Conservation (phyloP, 2,797 vertebrate genomes). For the Astyanax mexicanus region DNA sequence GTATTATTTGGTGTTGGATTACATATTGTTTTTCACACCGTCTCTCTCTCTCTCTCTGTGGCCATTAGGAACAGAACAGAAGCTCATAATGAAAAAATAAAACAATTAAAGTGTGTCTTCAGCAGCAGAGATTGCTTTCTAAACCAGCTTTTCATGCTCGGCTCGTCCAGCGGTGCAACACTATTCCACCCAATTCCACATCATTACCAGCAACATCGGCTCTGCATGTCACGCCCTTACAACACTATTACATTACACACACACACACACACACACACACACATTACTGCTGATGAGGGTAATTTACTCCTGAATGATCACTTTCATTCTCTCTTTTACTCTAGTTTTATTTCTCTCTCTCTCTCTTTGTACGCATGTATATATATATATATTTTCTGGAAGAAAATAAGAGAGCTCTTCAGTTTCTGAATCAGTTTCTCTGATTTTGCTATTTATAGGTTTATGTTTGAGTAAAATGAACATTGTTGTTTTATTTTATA, state of each 20-base stretch:
- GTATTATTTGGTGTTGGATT: not conserved
- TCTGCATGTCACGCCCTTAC: conserved; percentile 49
- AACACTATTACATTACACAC: conserved; percentile 54
- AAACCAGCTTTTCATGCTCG: conserved; percentile 60
- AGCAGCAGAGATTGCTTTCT: conserved; percentile 57
- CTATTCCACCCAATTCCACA: conserved; percentile 47
- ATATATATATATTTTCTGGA: no score
- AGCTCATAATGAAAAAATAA: conserved; percentile 58
- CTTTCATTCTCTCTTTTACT: no score
- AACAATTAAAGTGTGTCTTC: conserved; percentile 56
- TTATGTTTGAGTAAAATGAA: no score
- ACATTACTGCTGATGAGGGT: conserved; percentile 56
- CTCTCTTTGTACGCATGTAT: no score
- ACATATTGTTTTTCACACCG: no score
- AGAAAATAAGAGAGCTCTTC: no score
- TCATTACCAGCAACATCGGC: conserved; percentile 43
- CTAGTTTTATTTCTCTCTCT: conserved; percentile 27
- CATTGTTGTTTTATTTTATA: no score
- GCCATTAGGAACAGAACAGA: conserved; percentile 43
- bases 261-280: conserved; percentile 39
- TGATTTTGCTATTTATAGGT: no score
- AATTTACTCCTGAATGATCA: conserved; percentile 27
- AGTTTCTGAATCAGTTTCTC: no score
- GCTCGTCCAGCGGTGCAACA: conserved; percentile 42
- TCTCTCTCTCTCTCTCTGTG: no score